phyloP scores from a whole-genome alignment of 2,888 invertebrate genomes.

The Cryptocephalus moraei region DNA sequence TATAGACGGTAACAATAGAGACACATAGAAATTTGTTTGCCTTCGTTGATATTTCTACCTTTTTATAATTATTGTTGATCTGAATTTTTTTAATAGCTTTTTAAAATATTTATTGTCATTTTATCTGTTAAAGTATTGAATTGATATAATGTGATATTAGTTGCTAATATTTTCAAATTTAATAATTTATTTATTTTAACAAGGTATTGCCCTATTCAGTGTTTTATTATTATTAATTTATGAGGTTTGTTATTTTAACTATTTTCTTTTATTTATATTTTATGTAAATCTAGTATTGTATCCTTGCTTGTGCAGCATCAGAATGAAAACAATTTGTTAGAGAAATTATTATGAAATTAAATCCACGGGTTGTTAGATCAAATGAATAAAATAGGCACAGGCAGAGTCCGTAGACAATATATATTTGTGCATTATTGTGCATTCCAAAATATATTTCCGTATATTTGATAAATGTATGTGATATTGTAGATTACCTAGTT shows the following conservation, averaged over 20 bases:
- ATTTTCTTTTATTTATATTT: background rate
- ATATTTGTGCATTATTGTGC: conserved; percentile 31
- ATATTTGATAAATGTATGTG: conserved; percentile 37
- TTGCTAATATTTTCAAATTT: too few species aligned
- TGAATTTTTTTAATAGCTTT: too few species aligned
- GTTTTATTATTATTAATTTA: background rate
- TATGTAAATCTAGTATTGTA: background rate
- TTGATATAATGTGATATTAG: too few species aligned
- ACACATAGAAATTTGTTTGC: too few species aligned
- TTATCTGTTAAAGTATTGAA: too few species aligned
- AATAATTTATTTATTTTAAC: too few species aligned
- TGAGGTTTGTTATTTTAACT: background rate
- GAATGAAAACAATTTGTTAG: background rate
- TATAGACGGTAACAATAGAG: too few species aligned
- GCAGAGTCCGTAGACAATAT: conserved; percentile 32
- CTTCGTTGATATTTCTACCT: too few species aligned
- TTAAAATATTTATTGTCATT: too few species aligned
- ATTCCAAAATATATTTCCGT: conserved; percentile 34
- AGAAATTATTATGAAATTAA: background rate
- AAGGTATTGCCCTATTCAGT: background rate
- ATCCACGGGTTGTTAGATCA: conserved; percentile 1
- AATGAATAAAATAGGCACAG: conserved; percentile 22
- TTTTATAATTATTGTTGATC: too few species aligned
- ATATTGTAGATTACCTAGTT: conserved; percentile 29
- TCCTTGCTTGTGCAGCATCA: background rate